phyloP scores from a whole-genome alignment of 92 coral and sea anemone species.

The Anthopleura xanthogrammica region DNA sequence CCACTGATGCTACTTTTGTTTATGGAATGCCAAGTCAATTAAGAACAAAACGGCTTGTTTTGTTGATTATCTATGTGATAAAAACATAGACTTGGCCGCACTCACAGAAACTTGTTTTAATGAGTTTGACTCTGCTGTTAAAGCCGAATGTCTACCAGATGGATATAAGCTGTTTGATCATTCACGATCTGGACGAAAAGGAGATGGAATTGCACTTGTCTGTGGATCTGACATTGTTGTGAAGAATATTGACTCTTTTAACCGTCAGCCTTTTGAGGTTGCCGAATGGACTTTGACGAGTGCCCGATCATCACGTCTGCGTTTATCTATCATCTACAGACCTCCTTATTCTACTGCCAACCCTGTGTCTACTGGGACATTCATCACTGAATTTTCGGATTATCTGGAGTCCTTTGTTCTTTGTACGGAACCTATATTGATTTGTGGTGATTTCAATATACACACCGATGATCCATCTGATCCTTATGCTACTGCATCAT shows the following conservation, averaged over 20 bases:
- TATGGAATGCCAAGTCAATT: conserved; percentile 39
- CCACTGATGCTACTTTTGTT: conserved; percentile 10
- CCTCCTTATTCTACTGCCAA: conserved; percentile 42
- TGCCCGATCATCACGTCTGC: conserved; percentile 18
- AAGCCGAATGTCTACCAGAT: conserved; percentile 13
- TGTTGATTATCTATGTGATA: conserved; percentile 26
- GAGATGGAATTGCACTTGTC: conserved; percentile 34
- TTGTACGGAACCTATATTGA: conserved; percentile 38
- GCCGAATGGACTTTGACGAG: conserved; percentile 23
- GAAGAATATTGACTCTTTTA: conserved; percentile 7
- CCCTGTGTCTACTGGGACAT: conserved; percentile 35
- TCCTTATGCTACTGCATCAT: too few species aligned
- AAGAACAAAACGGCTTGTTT: conserved; percentile 27
- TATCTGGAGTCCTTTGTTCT: conserved; percentile 51
- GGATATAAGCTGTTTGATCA: conserved; percentile 17
- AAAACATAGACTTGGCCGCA: neutral
- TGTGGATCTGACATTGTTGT: conserved; percentile 21
- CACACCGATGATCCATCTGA: too few species aligned
- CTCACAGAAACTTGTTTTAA: too few species aligned
- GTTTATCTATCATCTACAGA: conserved; percentile 35
- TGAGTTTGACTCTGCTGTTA: conserved; percentile 8
- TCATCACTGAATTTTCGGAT: conserved; percentile 41
- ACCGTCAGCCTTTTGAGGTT: conserved; percentile 23
- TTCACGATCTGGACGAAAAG: conserved; percentile 19
- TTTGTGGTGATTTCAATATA: too few species aligned